Evolutionary conservation across 2,113 vertebrate genomes (phyloP).

Genomic region (Tragulus kanchil): DNA sequence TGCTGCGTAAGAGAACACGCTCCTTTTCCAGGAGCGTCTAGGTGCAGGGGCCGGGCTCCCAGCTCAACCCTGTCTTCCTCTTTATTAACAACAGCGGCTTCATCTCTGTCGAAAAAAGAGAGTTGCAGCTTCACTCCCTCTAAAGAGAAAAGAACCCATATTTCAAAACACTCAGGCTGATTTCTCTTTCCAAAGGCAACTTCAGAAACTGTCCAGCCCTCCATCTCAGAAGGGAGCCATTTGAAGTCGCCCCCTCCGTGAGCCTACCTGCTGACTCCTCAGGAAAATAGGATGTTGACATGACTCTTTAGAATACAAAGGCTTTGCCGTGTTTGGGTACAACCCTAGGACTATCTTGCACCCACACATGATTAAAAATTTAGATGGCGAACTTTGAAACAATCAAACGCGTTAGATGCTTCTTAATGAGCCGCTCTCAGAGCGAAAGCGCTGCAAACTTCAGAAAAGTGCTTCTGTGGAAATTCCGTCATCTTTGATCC

Average conservation of each 20-base stretch:
- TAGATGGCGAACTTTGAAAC: conserved; percentile 96
- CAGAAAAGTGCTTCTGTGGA: conserved; percentile 92
- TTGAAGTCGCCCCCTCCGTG: conserved; percentile 71
- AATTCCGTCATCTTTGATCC: conserved; percentile 93
- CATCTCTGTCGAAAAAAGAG: neutral
- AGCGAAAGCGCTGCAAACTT: conserved; percentile 92
- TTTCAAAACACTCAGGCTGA: conserved; percentile 77
- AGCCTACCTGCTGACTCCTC: conserved; percentile 87
- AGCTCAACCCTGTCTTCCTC: neutral
- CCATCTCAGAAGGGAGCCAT: conserved; percentile 65
- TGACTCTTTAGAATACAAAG: conserved; percentile 87
- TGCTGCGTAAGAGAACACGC: conserved; percentile 68
- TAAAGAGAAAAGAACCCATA: conserved; percentile 64
- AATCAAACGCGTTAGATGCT: conserved; percentile 92
- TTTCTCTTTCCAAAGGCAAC: conserved; percentile 74
- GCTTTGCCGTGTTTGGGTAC: conserved; percentile 83
- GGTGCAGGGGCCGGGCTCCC: neutral
- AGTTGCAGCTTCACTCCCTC: neutral
- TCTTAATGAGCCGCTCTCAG: conserved; percentile 95
- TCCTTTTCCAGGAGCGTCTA: conserved; percentile 31
- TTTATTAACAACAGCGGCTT: conserved; percentile 24
- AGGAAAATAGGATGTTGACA: conserved; percentile 87
- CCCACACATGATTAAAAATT: conserved; percentile 94
- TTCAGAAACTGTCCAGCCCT: conserved; percentile 68
- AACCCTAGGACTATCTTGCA: conserved; percentile 90